phyloP scores from a whole-genome alignment of 2,113 vertebrate species.

The Cyprinodon variegatus region DNA sequence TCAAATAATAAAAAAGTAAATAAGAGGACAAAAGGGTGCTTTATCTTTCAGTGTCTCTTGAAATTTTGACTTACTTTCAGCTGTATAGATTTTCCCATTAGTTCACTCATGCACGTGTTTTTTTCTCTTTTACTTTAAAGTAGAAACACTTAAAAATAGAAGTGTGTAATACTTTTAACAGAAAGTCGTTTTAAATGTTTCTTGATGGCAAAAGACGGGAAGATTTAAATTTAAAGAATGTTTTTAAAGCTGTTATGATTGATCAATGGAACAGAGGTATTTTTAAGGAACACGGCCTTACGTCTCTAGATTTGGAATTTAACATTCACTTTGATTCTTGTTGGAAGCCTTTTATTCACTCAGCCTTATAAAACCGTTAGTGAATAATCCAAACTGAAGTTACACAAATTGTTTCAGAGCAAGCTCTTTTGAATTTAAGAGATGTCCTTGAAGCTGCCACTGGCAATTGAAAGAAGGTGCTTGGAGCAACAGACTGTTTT shows the following conservation, averaged over 20 bases:
- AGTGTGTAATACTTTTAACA: too few species aligned
- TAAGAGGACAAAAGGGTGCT: background rate
- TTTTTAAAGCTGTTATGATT: too few species aligned
- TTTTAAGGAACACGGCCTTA: too few species aligned
- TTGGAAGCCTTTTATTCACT: too few species aligned
- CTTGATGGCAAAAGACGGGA: background rate
- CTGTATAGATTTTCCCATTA: background rate
- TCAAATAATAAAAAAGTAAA: background rate
- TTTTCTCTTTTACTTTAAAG: background rate
- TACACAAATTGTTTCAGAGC: background rate
- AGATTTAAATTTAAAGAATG: too few species aligned
- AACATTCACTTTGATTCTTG: too few species aligned
- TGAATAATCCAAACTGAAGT: background rate
- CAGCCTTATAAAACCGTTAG: background rate
- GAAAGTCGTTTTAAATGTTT: background rate
- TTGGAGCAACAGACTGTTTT: conserved; percentile 4
- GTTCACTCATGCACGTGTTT: background rate
- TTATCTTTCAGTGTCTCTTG: background rate
- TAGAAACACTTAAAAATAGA: too few species aligned
- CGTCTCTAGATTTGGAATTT: too few species aligned
- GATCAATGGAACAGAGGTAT: too few species aligned
- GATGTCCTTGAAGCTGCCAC: conserved; percentile 33
- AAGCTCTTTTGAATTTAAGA: background rate
- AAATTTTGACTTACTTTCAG: background rate
- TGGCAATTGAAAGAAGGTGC: conserved; percentile 12